Evolutionary conservation across 2,888 invertebrate genomes (phyloP).

Genomic region (Zonitis immaculata): DNA sequence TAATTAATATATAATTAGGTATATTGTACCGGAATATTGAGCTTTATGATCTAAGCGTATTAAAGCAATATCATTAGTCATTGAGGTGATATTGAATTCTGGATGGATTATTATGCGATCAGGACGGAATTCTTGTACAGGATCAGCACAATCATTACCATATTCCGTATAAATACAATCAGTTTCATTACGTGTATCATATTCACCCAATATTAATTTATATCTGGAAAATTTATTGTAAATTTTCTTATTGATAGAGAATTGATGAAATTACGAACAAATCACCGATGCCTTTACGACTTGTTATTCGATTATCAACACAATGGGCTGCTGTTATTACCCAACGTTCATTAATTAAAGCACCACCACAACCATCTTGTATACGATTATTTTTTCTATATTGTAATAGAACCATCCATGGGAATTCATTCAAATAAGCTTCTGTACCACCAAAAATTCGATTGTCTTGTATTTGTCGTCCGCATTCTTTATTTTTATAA

Average conservation of each 20-base stretch:
- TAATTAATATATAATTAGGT: too few relatives aligned
- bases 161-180: slow-evolving; percentile 51
- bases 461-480: slow-evolving; percentile 52
- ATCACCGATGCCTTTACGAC: slow-evolving; percentile 24
- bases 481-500: slow-evolving; percentile 47
- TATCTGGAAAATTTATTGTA: slow-evolving; percentile 40
- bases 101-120: slow-evolving; percentile 25
- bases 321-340: slow-evolving; percentile 48
- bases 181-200: slow-evolving; percentile 56
- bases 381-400: slow-evolving; percentile 14
- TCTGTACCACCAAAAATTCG: slow-evolving; percentile 59
- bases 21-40: slow-evolving; percentile 33
- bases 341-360: slow-evolving; percentile 38
- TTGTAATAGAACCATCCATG: slow-evolving; percentile 40
- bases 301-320: slow-evolving; percentile 29
- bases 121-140: slow-evolving; percentile 23
- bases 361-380: slow-evolving; percentile 42
- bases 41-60: slow-evolving; percentile 34
- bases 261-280: slow-evolving; percentile 36
- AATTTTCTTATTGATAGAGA: too few relatives aligned
- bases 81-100: slow-evolving; percentile 12
- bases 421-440: slow-evolving; percentile 48
- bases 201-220: slow-evolving; percentile 61
- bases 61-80: slow-evolving; percentile 39
- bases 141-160: slow-evolving; percentile 32